Percentiles rank a stretch among this genome's conserved stretches.
phyloP scores from a whole-genome alignment of 2,113 vertebrate genomes.

The Alaudala cheleensis region DNA sequence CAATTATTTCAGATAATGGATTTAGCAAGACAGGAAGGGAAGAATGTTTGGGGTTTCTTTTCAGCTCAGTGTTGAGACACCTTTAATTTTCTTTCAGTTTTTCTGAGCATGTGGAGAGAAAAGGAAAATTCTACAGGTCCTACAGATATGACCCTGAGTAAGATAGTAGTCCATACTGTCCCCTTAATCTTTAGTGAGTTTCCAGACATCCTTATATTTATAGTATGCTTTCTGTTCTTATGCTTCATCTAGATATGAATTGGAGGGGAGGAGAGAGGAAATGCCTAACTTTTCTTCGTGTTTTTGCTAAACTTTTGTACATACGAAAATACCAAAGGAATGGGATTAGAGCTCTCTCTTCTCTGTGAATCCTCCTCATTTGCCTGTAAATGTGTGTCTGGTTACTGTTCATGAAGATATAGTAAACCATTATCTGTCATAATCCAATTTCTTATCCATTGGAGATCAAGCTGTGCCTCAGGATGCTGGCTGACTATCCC shows the following conservation, averaged over 20 bases:
- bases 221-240: neutral
- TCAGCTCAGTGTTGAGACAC: neutral
- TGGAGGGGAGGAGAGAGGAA: neutral
- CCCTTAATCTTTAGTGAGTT: neutral
- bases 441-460: neutral
- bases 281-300: neutral
- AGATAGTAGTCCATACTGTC: neutral
- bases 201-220: neutral
- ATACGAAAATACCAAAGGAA: neutral
- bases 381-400: neutral
- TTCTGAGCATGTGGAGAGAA: neutral
- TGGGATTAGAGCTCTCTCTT: neutral
- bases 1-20: neutral
- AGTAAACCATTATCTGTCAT: conserved; percentile 18
- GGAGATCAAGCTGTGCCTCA: neutral
- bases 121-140: neutral
- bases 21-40: neutral
- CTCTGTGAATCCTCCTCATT: neutral
- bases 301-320: neutral
- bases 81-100: neutral
- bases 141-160: neutral
- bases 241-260: neutral
- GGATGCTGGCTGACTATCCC: neutral
- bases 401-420: neutral
- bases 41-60: neutral